A percentile compares a stretch with the other conserved stretches of the same genome.
Conservation (phyloP, 2,888 invertebrate genomes). For the Drosophila pseudotakahashii region DNA sequence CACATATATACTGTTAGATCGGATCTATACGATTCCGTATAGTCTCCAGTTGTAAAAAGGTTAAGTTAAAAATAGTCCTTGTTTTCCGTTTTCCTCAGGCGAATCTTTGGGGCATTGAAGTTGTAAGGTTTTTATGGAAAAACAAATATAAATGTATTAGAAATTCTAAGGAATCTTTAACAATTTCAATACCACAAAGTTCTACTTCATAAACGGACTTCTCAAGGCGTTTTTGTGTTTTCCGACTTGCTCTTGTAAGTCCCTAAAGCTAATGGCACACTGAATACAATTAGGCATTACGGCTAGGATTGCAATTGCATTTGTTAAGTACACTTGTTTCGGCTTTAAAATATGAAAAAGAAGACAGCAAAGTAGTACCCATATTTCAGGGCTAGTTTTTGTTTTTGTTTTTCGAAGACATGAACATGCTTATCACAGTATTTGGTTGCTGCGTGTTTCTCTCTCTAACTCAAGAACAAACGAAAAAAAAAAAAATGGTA, state of each 20-base stretch:
- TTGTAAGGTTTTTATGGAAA: no score
- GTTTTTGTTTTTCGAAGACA: constrained; percentile 8
- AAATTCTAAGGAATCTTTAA: not conserved
- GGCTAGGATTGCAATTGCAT: constrained; percentile 69
- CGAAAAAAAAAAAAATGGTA: constrained; percentile 5
- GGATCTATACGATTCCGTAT: constrained; percentile 1
- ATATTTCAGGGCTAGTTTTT: not conserved
- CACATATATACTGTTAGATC: constrained; percentile 11
- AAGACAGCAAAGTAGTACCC: constrained; percentile 10
- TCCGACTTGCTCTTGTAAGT: constrained; percentile 17
- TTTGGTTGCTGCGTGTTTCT: constrained; percentile 37
- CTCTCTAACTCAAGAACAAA: constrained; percentile 8
- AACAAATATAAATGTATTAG: not conserved
- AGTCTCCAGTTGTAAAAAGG: not conserved
- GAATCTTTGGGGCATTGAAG: not conserved
- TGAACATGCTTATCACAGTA: constrained; percentile 42
- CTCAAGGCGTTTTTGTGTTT: not conserved
- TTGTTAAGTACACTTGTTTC: constrained; percentile 38
- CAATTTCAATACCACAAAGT: not conserved
- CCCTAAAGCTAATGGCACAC: constrained; percentile 74
- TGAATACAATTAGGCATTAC: constrained; percentile 66
- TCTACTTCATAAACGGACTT: not conserved
- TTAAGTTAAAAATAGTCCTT: constrained; percentile 4
- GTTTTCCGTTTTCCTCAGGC: not conserved
- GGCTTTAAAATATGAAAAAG: not conserved